Conservation (phyloP, 2,888 invertebrate genomes). For the Bembecia ichneumoniformis region DNA sequence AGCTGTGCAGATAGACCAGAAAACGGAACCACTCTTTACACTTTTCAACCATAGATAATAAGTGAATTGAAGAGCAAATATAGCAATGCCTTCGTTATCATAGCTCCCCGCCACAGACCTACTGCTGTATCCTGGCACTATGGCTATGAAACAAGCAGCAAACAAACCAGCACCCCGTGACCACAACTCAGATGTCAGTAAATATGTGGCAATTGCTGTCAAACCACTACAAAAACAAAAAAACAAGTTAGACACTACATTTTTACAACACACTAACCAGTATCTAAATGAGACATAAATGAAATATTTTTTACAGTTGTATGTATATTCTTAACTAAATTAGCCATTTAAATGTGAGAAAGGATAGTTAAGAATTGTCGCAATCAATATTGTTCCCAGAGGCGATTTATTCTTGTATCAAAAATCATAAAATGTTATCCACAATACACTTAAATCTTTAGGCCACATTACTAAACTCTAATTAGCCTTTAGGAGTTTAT, state of each 20-base stretch:
- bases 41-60: slow-evolving; percentile 99
- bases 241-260: too few species aligned
- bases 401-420: too few species aligned
- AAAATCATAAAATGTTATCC: too few species aligned
- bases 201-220: slow-evolving; percentile 97
- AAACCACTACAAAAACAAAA: slow-evolving; percentile 87
- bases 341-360: background rate
- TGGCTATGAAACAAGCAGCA: slow-evolving; percentile 99
- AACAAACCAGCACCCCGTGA: slow-evolving; percentile 96
- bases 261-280: too few species aligned
- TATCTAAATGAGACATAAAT: background rate
- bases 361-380: too few species aligned
- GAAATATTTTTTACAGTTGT: background rate
- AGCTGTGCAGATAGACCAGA: slow-evolving; percentile 95
- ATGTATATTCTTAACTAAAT: background rate
- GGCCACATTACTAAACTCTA: too few species aligned
- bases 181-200: slow-evolving; percentile 98
- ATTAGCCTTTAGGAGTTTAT: too few species aligned
- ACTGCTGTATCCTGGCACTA: slow-evolving; percentile 99
- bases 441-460: too few species aligned
- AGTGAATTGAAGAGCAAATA: slow-evolving; percentile 98
- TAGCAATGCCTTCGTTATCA: slow-evolving; percentile 99
- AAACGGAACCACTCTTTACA: slow-evolving; percentile 97
- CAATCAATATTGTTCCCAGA: too few species aligned
- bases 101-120: slow-evolving; percentile 99